These are phyloP conservation scores for Chaenocephalus aceratus DNA, from an alignment of 2,113 vertebrate genomes.

Conservation along the genomic window DNA sequence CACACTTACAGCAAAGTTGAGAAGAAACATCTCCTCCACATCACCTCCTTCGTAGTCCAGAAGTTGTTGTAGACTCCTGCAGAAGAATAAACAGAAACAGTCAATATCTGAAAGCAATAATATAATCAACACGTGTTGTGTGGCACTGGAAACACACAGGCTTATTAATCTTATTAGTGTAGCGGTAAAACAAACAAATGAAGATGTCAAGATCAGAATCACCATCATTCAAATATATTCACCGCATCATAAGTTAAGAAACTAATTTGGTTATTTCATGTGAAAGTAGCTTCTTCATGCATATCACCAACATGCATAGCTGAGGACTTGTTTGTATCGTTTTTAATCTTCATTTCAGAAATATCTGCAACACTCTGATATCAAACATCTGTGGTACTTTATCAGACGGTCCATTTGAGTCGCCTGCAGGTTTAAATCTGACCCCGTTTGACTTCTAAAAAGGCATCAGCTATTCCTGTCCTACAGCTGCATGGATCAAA, in stretches of 20 bases:
- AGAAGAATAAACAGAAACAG: constrained; percentile 11
- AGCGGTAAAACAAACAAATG: too few species aligned
- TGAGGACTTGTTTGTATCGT: neutral
- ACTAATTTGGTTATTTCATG: neutral
- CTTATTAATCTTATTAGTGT: neutral
- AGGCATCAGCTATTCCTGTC: constrained; percentile 12
- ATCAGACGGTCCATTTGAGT: neutral
- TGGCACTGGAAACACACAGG: neutral
- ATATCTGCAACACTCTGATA: neutral
- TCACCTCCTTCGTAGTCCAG: constrained; percentile 92
- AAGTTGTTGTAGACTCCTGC: constrained; percentile 95
- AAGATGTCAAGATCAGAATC: constrained; percentile 5
- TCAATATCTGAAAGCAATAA: constrained; percentile 22
- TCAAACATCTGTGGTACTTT: neutral
- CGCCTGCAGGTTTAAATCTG: neutral
- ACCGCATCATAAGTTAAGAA: neutral
- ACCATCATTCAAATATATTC: neutral
- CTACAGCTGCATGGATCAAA: constrained; percentile 11
- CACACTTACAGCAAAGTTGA: constrained; percentile 94
- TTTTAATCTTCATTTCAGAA: neutral
- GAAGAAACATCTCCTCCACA: constrained; percentile 93
- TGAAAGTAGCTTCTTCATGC: neutral
- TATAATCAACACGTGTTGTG: neutral
- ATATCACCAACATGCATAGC: neutral
- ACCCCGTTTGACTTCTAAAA: constrained; percentile 4